Evolutionary conservation across 2,797 vertebrate genomes (phyloP).

Genomic region (Momotus momota): DNA sequence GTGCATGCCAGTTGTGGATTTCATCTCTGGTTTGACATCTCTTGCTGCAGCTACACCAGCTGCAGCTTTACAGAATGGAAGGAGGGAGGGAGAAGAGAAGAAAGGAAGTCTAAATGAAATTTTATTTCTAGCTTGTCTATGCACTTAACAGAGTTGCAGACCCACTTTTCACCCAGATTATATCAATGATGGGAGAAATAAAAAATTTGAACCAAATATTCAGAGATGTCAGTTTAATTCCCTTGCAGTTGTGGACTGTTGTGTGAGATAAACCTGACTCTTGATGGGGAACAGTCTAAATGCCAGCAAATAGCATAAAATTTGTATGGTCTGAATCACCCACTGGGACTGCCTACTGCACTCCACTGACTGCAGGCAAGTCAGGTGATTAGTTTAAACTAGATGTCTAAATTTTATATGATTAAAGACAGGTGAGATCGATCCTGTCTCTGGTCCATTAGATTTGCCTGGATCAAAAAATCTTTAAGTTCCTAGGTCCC

Average conservation of each 20-base stretch:
- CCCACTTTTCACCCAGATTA: background rate
- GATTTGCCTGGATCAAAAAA: background rate
- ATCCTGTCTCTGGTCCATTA: background rate
- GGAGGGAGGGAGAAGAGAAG: background rate
- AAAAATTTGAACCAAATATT: background rate
- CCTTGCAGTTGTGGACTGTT: background rate
- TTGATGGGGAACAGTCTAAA: background rate
- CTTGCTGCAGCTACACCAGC: background rate
- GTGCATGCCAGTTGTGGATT: slow-evolving; percentile 12
- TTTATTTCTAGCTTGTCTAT: background rate
- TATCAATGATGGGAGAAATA: background rate
- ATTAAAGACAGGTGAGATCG: background rate
- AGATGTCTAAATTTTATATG: background rate
- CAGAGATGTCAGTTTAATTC: background rate
- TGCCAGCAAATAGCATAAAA: background rate
- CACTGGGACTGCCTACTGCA: background rate
- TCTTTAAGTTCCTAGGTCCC: background rate
- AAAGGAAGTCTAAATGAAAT: background rate
- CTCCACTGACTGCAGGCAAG: background rate
- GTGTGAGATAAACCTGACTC: background rate
- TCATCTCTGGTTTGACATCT: slow-evolving; percentile 17
- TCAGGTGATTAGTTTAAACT: background rate
- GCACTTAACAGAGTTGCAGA: background rate
- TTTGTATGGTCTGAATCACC: background rate
- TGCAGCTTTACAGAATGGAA: background rate